phyloP scores from a whole-genome alignment of 2,888 invertebrate genomes.

The Metellina segmentata region DNA sequence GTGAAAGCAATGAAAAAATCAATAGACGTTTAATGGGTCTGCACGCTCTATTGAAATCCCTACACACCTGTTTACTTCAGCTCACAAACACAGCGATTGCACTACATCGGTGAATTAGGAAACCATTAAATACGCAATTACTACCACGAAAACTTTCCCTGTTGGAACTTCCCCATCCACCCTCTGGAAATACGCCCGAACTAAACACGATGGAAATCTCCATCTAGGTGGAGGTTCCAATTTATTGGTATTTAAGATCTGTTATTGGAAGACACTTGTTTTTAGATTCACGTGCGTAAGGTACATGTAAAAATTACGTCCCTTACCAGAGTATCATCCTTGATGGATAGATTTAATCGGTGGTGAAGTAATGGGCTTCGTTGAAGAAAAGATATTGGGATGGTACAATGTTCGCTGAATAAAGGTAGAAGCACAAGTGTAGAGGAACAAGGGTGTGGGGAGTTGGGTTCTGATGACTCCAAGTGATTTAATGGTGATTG shows the following conservation, averaged over 20 bases:
- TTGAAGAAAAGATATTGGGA: too few relatives aligned
- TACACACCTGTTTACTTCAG: slow-evolving; percentile 29
- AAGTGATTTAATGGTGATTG: slow-evolving; percentile 47
- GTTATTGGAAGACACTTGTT: slow-evolving; percentile 18
- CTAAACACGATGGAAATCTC: neutral
- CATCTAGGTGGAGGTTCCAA: neutral
- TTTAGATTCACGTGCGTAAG: neutral
- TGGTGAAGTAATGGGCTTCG: too few relatives aligned
- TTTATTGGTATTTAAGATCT: neutral
- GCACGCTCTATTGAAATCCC: slow-evolving; percentile 5
- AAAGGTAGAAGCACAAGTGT: neutral
- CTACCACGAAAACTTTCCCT: slow-evolving; percentile 31
- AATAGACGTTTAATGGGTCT: slow-evolving; percentile 26
- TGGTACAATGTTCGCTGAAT: neutral
- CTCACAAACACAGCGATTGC: slow-evolving; percentile 36
- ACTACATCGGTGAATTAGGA: slow-evolving; percentile 41
- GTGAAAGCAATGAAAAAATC: slow-evolving; percentile 34
- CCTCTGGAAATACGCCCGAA: slow-evolving; percentile 37
- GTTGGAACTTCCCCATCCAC: slow-evolving; percentile 13
- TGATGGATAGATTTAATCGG: neutral
- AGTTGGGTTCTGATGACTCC: neutral
- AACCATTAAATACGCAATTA: slow-evolving; percentile 52
- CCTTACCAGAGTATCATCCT: neutral
- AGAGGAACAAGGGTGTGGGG: slow-evolving; percentile 10
- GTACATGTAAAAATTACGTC: neutral